Conservation (phyloP, 2,113 vertebrate genomes). For the Pelvicachromis taeniatus region DNA sequence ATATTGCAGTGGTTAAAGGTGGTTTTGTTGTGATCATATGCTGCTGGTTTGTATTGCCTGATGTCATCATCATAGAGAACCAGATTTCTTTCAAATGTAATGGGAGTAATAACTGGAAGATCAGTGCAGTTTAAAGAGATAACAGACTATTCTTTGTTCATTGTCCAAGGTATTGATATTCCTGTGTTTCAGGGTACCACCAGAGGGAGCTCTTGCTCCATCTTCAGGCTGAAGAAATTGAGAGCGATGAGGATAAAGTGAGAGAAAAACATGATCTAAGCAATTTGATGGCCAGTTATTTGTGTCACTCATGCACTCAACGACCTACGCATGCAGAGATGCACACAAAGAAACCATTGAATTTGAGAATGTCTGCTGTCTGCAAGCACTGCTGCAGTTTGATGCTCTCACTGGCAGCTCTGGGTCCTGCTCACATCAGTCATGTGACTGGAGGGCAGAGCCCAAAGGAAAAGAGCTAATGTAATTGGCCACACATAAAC, state of each 20-base stretch:
- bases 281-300: not conserved
- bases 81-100: not conserved
- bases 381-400: not conserved
- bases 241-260: rapidly evolving
- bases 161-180: not conserved
- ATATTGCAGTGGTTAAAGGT: not conserved
- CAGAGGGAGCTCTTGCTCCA: not conserved
- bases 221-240: not conserved
- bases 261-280: not conserved
- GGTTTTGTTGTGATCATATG: rapidly evolving
- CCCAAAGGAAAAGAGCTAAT: rapidly evolving
- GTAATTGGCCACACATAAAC: not conserved
- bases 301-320: not conserved
- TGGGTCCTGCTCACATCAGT: not conserved
- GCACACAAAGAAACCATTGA: not conserved
- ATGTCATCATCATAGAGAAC: not conserved
- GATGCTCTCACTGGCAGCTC: not conserved
- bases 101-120: not conserved
- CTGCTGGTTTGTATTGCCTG: not conserved
- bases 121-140: not conserved
- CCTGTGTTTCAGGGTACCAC: not conserved
- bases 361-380: not conserved
- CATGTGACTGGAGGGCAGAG: not conserved
- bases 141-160: not conserved
- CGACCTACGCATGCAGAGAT: not conserved